Conservation (phyloP, 2,888 invertebrate species). For the Orchestes rusci region DNA sequence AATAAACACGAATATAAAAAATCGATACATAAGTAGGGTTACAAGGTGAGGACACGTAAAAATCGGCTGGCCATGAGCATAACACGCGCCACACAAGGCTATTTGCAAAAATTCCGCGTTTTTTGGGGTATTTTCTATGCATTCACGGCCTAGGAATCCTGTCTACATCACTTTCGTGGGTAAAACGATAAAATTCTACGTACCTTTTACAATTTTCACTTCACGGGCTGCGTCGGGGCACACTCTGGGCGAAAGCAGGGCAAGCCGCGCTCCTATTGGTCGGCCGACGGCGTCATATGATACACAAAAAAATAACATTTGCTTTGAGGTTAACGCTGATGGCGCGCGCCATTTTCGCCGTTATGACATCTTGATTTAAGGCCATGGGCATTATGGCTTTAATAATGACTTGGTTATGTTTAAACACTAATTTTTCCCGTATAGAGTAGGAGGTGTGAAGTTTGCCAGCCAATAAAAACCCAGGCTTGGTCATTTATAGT, state of each 20-base stretch:
- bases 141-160: conserved; percentile 34
- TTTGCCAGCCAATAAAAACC: too few relatives aligned
- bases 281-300: conserved; percentile 43
- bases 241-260: conserved; percentile 42
- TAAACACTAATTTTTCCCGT: too few relatives aligned
- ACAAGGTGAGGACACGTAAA: conserved; percentile 36
- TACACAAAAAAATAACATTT: conserved; percentile 45
- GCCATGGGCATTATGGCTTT: conserved; percentile 8
- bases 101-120: conserved; percentile 31
- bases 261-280: conserved; percentile 42
- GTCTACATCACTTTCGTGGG: conserved; percentile 42
- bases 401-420: too few relatives aligned
- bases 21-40: conserved; percentile 45
- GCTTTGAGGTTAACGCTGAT: conserved; percentile 39
- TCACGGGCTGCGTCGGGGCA: conserved; percentile 45
- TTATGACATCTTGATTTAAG: conserved; percentile 27
- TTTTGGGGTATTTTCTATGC: conserved; percentile 32
- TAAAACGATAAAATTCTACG: conserved; percentile 48
- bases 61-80: conserved; percentile 25
- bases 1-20: conserved; percentile 32
- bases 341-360: conserved; percentile 32
- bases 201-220: conserved; percentile 46
- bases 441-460: too few relatives aligned
- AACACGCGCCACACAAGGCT: conserved; percentile 13
- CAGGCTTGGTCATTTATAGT: too few relatives aligned